Percentiles rank a stretch among this genome's conserved stretches.
These are phyloP conservation scores for Wasmannia auropunctata DNA, from an alignment of 1,140 invertebrate species.

Conservation along the genomic window DNA sequence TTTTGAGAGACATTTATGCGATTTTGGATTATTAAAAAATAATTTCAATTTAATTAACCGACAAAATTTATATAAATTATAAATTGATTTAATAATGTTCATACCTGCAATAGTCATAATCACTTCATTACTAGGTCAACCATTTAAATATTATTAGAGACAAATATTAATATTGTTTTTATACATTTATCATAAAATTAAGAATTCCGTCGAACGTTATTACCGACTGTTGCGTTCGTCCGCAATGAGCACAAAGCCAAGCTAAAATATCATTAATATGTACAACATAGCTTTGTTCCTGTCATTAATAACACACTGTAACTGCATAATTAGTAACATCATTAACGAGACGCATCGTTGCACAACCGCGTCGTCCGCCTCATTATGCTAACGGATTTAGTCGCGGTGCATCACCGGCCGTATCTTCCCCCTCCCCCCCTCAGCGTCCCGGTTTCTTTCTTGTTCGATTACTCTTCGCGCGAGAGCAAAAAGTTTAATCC, in stretches of 20 bases:
- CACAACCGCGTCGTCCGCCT: not conserved
- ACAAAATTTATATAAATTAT: not conserved
- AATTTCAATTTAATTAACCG: not conserved
- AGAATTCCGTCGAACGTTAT: not conserved
- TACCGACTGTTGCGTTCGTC: not conserved
- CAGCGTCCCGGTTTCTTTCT: not conserved
- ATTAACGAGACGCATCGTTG: not conserved
- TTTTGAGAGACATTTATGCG: not conserved
- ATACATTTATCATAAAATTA: not conserved
- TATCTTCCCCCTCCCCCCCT: not conserved
- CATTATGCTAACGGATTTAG: slow-evolving; percentile 45
- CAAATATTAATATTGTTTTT: not conserved
- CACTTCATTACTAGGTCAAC: too few species aligned
- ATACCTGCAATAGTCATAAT: not conserved
- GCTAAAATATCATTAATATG: slow-evolving; percentile 22
- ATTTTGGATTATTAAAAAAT: not conserved
- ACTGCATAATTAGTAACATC: not conserved
- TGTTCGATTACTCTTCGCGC: slow-evolving; percentile 1
- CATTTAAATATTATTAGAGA: not conserved
- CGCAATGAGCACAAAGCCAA: not conserved
- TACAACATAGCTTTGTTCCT: not conserved
- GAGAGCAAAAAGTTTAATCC: slow-evolving; percentile 60
- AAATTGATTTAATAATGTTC: not conserved
- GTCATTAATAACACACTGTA: not conserved
- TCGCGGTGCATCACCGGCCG: not conserved